Conservation (phyloP, 2,797 vertebrate genomes). For the Pygocentrus nattereri region DNA sequence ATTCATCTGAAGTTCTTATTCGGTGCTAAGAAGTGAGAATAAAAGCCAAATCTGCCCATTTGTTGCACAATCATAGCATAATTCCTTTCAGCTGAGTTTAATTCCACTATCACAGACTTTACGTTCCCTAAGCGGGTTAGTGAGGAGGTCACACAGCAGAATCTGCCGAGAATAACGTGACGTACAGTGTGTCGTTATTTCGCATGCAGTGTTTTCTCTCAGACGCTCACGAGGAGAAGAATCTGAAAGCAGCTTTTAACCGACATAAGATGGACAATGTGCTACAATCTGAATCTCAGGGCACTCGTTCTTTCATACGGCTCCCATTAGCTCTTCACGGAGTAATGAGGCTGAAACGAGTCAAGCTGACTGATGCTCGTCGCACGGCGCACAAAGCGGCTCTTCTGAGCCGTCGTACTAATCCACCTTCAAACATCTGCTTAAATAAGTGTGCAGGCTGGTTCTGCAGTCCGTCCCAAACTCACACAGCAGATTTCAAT, state of each 20-base stretch:
- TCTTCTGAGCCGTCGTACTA: too few relatives aligned
- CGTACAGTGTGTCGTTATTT: not conserved
- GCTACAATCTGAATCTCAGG: not conserved
- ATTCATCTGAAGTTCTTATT: slow-evolving; percentile 35
- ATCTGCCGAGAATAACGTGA: not conserved
- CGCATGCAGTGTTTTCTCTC: not conserved
- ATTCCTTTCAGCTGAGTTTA: slow-evolving; percentile 33
- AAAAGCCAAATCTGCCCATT: slow-evolving; percentile 51
- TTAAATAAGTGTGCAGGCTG: too few relatives aligned
- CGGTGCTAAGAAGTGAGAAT: slow-evolving; percentile 25
- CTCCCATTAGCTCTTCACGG: not conserved
- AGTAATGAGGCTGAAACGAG: not conserved
- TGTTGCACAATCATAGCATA: slow-evolving; percentile 52
- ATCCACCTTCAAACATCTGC: too few relatives aligned
- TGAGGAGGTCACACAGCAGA: not conserved
- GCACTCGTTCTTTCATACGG: not conserved
- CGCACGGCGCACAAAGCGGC: not conserved
- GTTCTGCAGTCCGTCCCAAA: not conserved
- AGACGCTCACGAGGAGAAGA: not conserved
- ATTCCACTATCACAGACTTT: slow-evolving; percentile 29
- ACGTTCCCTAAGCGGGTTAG: slow-evolving; percentile 22
- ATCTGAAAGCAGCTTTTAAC: not conserved
- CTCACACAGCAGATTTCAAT: not conserved
- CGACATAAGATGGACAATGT: too few relatives aligned
- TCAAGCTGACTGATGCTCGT: too few relatives aligned